Evolutionary conservation across 2,888 invertebrate species (phyloP).

Genomic region (Hedya salicella): DNA sequence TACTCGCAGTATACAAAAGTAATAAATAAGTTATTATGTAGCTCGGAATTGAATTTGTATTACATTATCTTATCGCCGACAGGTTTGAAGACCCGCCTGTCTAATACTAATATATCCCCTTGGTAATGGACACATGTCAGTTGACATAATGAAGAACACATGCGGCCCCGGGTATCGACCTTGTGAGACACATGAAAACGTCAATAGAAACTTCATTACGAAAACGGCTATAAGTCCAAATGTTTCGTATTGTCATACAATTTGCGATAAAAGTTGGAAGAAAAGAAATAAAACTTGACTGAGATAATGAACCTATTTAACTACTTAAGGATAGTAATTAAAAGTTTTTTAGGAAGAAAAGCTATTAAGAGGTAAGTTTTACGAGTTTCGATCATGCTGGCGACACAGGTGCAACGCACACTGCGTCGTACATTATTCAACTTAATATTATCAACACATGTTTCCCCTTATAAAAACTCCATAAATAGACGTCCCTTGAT

Average conservation of each 20-base stretch:
- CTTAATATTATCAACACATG: slow-evolving; percentile 68
- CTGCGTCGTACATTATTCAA: slow-evolving; percentile 61
- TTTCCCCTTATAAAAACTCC: slow-evolving; percentile 67
- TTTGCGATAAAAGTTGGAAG: slow-evolving; percentile 6
- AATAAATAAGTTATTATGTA: slow-evolving; percentile 16
- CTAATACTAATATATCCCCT: slow-evolving; percentile 17
- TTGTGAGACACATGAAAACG: slow-evolving; percentile 50
- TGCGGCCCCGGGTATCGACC: slow-evolving; percentile 58
- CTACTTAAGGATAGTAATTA: slow-evolving; percentile 10
- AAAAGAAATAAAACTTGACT: slow-evolving; percentile 9
- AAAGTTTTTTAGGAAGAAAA: not conserved
- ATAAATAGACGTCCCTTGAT: slow-evolving; percentile 76
- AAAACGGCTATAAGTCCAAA: slow-evolving; percentile 5
- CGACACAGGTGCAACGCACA: slow-evolving; percentile 60
- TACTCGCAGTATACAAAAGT: not conserved
- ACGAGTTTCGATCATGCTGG: not conserved
- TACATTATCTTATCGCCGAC: slow-evolving; percentile 28
- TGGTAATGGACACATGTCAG: slow-evolving; percentile 54
- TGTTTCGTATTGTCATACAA: slow-evolving; percentile 3
- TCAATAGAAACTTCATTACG: slow-evolving; percentile 26
- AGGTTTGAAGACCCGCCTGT: slow-evolving; percentile 33
- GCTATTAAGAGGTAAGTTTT: slow-evolving; percentile 7
- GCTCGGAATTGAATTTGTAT: slow-evolving; percentile 14
- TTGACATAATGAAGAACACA: slow-evolving; percentile 64
- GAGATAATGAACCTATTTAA: slow-evolving; percentile 23